Evolutionary conservation across 2,797 vertebrate genomes (phyloP).

Genomic region (Melanotaenia trifasciata): DNA sequence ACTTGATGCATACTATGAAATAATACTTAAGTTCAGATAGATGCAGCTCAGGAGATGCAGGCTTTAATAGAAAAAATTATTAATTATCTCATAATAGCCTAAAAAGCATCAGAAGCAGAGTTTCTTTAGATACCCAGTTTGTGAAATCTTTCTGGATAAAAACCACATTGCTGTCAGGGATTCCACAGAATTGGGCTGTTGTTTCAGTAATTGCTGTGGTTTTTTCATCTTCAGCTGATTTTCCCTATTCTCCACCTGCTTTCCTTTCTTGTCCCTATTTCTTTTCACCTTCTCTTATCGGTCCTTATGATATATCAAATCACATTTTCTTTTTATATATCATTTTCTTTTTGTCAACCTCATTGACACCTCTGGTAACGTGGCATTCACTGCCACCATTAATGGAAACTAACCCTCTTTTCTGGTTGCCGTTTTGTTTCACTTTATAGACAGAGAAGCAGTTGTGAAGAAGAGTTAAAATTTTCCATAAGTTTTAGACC

Average conservation of each 20-base stretch:
- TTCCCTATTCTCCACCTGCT: constrained; percentile 38
- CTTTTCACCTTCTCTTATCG: constrained; percentile 13
- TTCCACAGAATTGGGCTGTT: constrained; percentile 65
- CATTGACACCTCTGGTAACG: constrained; percentile 30
- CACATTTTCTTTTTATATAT: constrained; percentile 1
- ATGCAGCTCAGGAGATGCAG: neutral
- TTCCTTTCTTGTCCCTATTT: neutral
- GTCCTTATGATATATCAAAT: constrained; percentile 34
- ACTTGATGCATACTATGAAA: neutral
- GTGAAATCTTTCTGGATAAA: constrained; percentile 31
- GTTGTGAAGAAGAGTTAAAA: neutral
- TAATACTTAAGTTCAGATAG: neutral
- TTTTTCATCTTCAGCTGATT: constrained; percentile 48
- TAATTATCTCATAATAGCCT: neutral
- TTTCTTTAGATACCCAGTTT: neutral
- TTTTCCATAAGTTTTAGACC: neutral
- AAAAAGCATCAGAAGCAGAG: neutral
- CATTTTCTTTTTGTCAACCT: constrained; percentile 7
- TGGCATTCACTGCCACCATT: constrained; percentile 21
- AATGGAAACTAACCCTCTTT: constrained; percentile 20
- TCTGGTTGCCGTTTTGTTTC: constrained; percentile 1
- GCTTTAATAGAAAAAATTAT: neutral
- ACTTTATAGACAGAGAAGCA: neutral
- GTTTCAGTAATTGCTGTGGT: constrained; percentile 61
- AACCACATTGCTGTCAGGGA: constrained; percentile 53